Conservation (phyloP, 1,140 invertebrate species). For the Drosophila mayri region DNA sequence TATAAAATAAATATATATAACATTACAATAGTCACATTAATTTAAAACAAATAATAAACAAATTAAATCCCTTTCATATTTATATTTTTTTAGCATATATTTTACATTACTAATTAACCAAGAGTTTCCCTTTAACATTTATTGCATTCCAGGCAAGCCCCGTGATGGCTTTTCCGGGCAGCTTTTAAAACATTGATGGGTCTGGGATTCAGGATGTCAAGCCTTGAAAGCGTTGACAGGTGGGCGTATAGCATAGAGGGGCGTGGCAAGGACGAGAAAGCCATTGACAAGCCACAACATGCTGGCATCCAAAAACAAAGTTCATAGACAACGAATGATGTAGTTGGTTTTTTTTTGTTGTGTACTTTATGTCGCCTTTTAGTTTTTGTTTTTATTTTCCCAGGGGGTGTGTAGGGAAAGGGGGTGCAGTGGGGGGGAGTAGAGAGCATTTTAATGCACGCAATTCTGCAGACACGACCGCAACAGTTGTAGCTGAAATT, state of each 20-base stretch:
- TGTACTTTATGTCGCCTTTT: conserved; percentile 7
- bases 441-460: conserved; percentile 30
- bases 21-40: not conserved
- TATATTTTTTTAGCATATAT: not conserved
- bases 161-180: not conserved
- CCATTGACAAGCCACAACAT: conserved; percentile 25
- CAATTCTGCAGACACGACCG: conserved; percentile 33
- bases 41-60: not conserved
- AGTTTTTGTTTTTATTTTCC: conserved; percentile 8
- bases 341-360: not conserved
- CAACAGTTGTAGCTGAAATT: conserved; percentile 26
- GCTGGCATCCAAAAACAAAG: conserved; percentile 16
- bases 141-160: conserved; percentile 5
- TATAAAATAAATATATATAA: too few species aligned
- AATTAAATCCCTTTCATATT: not conserved
- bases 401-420: not conserved
- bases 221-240: conserved; percentile 19
- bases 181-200: conserved; percentile 3
- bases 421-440: not conserved
- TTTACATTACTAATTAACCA: not conserved
- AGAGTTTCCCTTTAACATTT: not conserved
- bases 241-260: conserved; percentile 9
- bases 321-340: conserved; percentile 12
- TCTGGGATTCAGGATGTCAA: conserved; percentile 14
- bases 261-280: not conserved